These are phyloP conservation scores for Drosophila mulleri DNA, from an alignment of 2,888 invertebrate genomes.

Conservation along the genomic window DNA sequence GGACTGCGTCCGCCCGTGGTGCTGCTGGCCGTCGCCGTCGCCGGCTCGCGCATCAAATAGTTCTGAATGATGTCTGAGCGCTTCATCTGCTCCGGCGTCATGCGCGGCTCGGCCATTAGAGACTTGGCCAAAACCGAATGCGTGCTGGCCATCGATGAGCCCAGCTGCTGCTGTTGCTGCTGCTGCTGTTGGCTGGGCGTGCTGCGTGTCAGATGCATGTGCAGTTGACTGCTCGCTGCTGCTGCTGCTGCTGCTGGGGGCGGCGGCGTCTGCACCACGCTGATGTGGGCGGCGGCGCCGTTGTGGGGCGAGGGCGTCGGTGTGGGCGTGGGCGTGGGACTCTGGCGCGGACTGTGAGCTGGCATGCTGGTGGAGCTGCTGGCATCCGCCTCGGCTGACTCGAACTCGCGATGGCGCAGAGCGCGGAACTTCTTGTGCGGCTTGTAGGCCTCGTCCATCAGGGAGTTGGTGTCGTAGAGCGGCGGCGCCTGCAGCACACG, in stretches of 20 bases:
- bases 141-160: conserved; percentile 90
- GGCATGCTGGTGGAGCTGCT: conserved; percentile 84
- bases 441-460: conserved; percentile 98
- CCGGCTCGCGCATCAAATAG: conserved; percentile 92
- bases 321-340: conserved; percentile 58
- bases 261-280: conserved; percentile 70
- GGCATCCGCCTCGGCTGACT: conserved; percentile 89
- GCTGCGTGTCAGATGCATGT: conserved; percentile 87
- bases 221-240: conserved; percentile 80
- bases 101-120: conserved; percentile 96
- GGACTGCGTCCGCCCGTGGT: conserved; percentile 78
- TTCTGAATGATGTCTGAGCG: conserved; percentile 96
- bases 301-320: conserved; percentile 32
- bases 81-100: conserved; percentile 96
- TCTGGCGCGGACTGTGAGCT: conserved; percentile 72
- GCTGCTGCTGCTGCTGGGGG: conserved; percentile 65
- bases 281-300: conserved; percentile 39
- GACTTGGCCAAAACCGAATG: conserved; percentile 96
- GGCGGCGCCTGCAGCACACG: conserved; percentile 96
- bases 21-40: conserved; percentile 53
- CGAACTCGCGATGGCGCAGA: conserved; percentile 91
- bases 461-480: conserved; percentile 93
- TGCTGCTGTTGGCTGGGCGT: conserved; percentile 80
- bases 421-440: conserved; percentile 98
- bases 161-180: conserved; percentile 66